A percentile compares a stretch with the other conserved stretches of the same genome.
Conservation (phyloP, 1,140 invertebrate genomes). For the Nasonia longicornis region DNA sequence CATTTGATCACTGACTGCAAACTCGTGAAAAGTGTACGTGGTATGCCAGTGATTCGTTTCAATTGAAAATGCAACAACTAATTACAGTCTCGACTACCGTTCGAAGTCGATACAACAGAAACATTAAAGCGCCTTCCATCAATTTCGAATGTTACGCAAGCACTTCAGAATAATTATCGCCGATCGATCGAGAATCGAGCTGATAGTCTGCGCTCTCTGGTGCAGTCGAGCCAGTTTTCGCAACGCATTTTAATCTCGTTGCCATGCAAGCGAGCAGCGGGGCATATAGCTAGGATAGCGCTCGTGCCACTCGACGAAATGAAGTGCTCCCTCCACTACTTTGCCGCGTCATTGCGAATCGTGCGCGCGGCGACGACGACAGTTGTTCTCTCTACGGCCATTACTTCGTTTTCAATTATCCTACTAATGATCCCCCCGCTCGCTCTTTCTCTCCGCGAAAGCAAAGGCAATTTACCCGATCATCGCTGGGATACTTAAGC, state of each 20-base stretch:
- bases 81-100: too few species aligned
- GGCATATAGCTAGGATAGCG: neutral
- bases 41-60: too few species aligned
- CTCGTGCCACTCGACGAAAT: slow-evolving; percentile 14
- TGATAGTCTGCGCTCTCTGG: too few species aligned
- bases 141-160: too few species aligned
- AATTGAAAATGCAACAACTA: too few species aligned
- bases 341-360: slow-evolving; percentile 33
- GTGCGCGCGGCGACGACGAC: neutral
- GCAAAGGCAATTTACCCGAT: slow-evolving; percentile 52
- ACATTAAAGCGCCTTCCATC: too few species aligned
- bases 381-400: slow-evolving; percentile 31
- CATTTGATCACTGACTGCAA: too few species aligned
- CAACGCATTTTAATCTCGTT: neutral
- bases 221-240: too few species aligned
- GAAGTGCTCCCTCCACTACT: slow-evolving; percentile 5
- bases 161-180: too few species aligned
- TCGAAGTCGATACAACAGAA: too few species aligned
- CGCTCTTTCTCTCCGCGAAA: neutral
- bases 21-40: too few species aligned
- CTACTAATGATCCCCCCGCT: slow-evolving; percentile 43
- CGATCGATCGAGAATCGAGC: too few species aligned
- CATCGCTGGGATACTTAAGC: slow-evolving; percentile 40
- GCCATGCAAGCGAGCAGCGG: neutral
- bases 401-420: slow-evolving; percentile 54